Base-by-base conservation (phyloP, 2,797 vertebrate genomes). In the Momotus momota region DNA sequence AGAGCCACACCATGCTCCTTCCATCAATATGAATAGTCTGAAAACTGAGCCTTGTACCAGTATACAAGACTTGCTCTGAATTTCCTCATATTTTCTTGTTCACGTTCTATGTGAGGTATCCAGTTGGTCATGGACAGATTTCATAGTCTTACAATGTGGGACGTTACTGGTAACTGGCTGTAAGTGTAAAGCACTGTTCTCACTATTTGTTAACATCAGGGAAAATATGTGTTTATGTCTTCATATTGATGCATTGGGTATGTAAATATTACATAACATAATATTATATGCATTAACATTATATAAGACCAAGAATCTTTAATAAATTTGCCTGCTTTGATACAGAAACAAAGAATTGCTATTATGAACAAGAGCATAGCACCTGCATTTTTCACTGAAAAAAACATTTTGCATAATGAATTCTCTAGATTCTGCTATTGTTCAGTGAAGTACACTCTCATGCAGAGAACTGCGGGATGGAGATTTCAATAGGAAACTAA, bases 391-490 rank as follows among this genome's bases (percentile, higher is more conserved):
- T 89, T 93, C 88, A 78, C 84, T n/a, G 29, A 77, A 89, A 86
- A 85, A 91, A 6, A 16, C 7, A 75, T 81, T 93, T 84, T 91
- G 58, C 80, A 71, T 92, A 77, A 94, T 88, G 33, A 90, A 46
- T 88, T 91, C 73, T 81, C 73, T 88, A 86, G 80, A 83, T 94
- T 92, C 70, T 91, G 46, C 69, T 88, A 46, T 86, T 96, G 91
- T 94, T 95, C 73, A 79, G 35, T 79, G 73, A 93, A 96, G 85
- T 94, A 60, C 45, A 70, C 45, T 72, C 31, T 51, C 91, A 91
- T 81, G 82, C 70, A 93, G 93, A 87, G 91, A 96, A 81, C 82
- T 79, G 62, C 85, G 93, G 79, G 73, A 73, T 81, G 12, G 77
- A 81, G 46, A 88, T 93, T 93, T 94, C 85, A 84, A 52, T 35